phyloP scores from a whole-genome alignment of 1,140 invertebrate genomes.

The Drosophila sechellia region DNA sequence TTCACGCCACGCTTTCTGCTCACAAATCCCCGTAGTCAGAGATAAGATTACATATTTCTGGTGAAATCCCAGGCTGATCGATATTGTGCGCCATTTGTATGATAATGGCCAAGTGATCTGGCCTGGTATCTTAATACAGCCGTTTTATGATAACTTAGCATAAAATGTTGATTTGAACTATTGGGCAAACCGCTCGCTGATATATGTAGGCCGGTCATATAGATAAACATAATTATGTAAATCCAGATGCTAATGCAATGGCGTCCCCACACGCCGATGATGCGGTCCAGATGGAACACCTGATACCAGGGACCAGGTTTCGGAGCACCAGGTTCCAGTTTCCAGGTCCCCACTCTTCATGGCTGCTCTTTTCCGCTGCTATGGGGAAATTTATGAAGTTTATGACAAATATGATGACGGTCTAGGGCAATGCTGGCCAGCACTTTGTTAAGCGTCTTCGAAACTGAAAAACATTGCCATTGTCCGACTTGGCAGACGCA shows the following conservation, averaged over 20 bases:
- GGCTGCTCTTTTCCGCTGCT: background rate
- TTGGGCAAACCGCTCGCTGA: conserved; percentile 41
- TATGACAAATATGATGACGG: conserved; percentile 81
- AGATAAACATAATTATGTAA: conserved; percentile 79
- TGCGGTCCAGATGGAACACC: conserved; percentile 38
- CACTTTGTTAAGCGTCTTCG: conserved; percentile 52
- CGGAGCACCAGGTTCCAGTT: conserved; percentile 18
- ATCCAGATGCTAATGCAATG: conserved; percentile 66
- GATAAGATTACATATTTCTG: conserved; percentile 42
- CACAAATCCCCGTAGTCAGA: conserved; percentile 21
- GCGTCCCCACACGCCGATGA: conserved; percentile 58
- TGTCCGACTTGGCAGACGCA: conserved; percentile 44
- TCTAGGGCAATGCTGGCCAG: conserved; percentile 61
- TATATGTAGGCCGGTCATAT: conserved; percentile 47
- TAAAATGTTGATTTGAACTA: conserved; percentile 24
- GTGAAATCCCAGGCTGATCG: conserved; percentile 30
- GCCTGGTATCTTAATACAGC: conserved; percentile 45
- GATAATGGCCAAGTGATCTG: conserved; percentile 40
- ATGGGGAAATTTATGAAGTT: conserved; percentile 69
- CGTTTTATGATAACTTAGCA: conserved; percentile 52
- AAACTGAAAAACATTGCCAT: conserved; percentile 50
- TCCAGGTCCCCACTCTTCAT: conserved; percentile 1
- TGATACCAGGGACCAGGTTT: conserved; percentile 39
- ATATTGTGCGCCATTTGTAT: conserved; percentile 50
- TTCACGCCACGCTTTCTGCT: conserved; percentile 23